Base-by-base conservation (phyloP, 1,140 invertebrate species). In the Melitaea cinxia region DNA sequence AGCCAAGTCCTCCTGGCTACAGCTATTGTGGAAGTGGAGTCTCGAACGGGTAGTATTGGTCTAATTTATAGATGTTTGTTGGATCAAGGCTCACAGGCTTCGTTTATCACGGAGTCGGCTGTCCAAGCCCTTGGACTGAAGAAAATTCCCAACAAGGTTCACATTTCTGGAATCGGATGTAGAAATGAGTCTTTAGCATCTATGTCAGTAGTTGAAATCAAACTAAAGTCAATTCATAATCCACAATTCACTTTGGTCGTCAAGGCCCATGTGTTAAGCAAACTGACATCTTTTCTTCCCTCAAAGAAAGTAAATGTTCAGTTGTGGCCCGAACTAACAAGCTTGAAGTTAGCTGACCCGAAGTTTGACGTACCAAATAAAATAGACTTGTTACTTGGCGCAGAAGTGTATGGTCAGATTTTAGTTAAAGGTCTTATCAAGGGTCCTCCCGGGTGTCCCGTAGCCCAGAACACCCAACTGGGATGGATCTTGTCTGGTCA, bases 51-150 rank as follows among this genome's bases (percentile, higher is more conserved):
- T 37, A 21, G 33, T 37, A 19, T 17, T 21, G 45, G 26, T 28
- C 7, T 39, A 49, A 33, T 60, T 4, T 68, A 60, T 28, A 63
- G 58, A 53, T 62, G 26, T 24, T 74, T 64, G 15, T 15, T 77
- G 2, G 75, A 77, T 28, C 72, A 77, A 21, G 75, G 75, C 0
- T 77, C 72, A 12, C 69, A 74, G 47, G 70, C 75, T 1, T 74
- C 69, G 0, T 72, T 77, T 12, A 59, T 73, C 4, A 66, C 70
- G 7, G 62, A 68, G 19, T 61, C 70, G 14, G 52, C 65, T 5
- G 65, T 65, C 1, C 65, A 68, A 50, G 9, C 33, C 10, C 30
- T 68, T 53, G 53, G 70, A 30, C 14, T 62, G 28, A 56, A 58
- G 50, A 63, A 68, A 60, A 59, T 39, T 28, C 26, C 26, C 26